A percentile compares a stretch with the other conserved stretches of the same genome.
Conservation (phyloP, 2,113 vertebrate species). For the Leptocoma aspasia region DNA sequence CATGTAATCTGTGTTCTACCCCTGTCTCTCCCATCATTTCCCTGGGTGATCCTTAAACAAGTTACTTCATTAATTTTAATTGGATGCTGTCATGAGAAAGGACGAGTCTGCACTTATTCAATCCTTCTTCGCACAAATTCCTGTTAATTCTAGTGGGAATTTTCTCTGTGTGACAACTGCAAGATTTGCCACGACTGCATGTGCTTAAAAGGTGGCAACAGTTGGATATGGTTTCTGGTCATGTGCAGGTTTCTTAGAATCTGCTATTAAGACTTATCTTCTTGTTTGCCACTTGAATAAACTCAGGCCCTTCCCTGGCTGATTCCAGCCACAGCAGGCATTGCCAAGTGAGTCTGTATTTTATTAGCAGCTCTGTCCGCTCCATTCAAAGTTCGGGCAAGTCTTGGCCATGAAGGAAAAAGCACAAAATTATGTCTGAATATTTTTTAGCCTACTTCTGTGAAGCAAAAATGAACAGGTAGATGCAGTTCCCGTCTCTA, state of each 20-base stretch:
- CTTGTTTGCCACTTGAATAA: neutral
- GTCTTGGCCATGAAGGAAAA: neutral
- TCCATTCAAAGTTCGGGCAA: neutral
- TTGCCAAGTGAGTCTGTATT: neutral
- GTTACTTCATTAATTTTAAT: conserved; percentile 44
- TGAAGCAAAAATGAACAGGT: neutral
- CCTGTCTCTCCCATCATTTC: neutral
- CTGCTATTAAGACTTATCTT: neutral
- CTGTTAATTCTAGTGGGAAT: neutral
- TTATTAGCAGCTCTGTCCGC: neutral
- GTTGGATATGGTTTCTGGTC: neutral
- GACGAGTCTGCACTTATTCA: neutral
- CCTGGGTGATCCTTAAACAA: neutral
- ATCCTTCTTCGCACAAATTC: neutral
- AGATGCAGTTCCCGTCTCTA: neutral
- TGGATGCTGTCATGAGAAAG: conserved; percentile 7
- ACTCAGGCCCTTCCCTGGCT: neutral
- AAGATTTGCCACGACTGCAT: neutral
- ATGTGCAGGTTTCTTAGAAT: neutral
- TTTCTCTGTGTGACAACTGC: neutral
- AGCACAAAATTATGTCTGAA: neutral
- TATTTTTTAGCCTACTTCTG: neutral
- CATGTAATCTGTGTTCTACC: neutral
- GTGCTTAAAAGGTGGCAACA: neutral
- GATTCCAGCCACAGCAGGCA: neutral